These are phyloP conservation scores for Sarcophaga subvicina DNA, from an alignment of 2,888 invertebrate genomes.

Conservation along the genomic window DNA sequence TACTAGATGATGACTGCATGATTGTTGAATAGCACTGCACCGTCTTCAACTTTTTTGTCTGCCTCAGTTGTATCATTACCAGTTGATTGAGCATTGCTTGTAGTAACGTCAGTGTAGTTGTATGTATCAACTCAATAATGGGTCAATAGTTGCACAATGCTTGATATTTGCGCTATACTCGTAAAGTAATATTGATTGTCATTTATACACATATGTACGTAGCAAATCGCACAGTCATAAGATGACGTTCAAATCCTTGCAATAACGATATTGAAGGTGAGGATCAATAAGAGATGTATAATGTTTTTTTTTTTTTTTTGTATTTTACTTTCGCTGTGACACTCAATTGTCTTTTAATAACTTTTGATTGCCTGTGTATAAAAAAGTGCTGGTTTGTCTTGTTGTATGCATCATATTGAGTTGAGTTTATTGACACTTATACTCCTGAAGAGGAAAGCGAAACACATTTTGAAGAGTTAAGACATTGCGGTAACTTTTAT, in stretches of 20 bases:
- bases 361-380: too few species aligned
- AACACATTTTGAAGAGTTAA: slow-evolving; percentile 33
- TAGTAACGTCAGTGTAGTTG: not conserved
- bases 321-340: not conserved
- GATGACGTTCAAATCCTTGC: slow-evolving; percentile 33
- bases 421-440: not conserved
- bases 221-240: slow-evolving; percentile 40
- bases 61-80: not conserved
- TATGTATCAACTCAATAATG: slow-evolving; percentile 8
- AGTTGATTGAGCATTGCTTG: not conserved
- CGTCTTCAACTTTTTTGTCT: not conserved
- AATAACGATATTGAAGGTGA: not conserved
- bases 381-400: too few species aligned
- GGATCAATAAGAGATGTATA: too few species aligned
- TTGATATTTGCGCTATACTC: slow-evolving; percentile 14
- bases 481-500: slow-evolving; percentile 49
- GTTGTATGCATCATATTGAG: not conserved
- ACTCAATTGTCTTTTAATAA: slow-evolving; percentile 5
- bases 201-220: not conserved
- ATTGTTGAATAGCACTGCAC: not conserved
- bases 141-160: slow-evolving; percentile 31
- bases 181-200: slow-evolving; percentile 55
- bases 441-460: slow-evolving; percentile 19
- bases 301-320: not conserved
- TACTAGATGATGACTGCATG: slow-evolving; percentile 16